Percentiles rank a stretch among this genome's conserved stretches.
Evolutionary conservation across 2,113 vertebrate genomes (phyloP).

Genomic region (Pachypanchax playfairii): DNA sequence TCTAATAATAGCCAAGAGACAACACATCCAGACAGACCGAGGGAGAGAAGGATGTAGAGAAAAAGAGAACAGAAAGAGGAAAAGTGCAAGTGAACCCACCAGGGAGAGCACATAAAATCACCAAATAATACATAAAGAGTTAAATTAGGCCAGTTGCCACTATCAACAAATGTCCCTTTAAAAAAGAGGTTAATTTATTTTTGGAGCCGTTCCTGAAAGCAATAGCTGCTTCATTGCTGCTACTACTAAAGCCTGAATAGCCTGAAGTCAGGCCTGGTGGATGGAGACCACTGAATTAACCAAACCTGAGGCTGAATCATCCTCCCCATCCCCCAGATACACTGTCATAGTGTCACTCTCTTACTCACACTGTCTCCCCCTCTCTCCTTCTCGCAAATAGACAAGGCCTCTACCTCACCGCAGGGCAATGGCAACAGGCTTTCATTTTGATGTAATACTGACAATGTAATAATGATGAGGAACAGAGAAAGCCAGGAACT

Average conservation of each 20-base stretch:
- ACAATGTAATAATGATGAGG: slow-evolving; percentile 42
- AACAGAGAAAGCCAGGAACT: slow-evolving; percentile 5
- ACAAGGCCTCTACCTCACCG: slow-evolving; percentile 56
- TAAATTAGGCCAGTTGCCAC: slow-evolving; percentile 74
- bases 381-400: slow-evolving; percentile 18
- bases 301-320: slow-evolving; percentile 73
- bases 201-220: slow-evolving; percentile 71
- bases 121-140: slow-evolving; percentile 69
- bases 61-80: slow-evolving; percentile 52
- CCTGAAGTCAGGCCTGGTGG: slow-evolving; percentile 62
- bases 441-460: slow-evolving; percentile 51
- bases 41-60: slow-evolving; percentile 62
- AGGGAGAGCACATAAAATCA: slow-evolving; percentile 65
- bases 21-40: slow-evolving; percentile 73
- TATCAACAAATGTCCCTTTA: slow-evolving; percentile 72
- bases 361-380: slow-evolving; percentile 14
- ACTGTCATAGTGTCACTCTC: slow-evolving; percentile 63
- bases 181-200: slow-evolving; percentile 66
- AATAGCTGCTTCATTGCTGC: slow-evolving; percentile 55
- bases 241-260: slow-evolving; percentile 58
- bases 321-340: slow-evolving; percentile 65
- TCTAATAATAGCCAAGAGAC: slow-evolving; percentile 83
- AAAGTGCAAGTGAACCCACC: slow-evolving; percentile 63
- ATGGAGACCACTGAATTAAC: slow-evolving; percentile 63
- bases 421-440: slow-evolving; percentile 72